Percentiles rank a stretch among this genome's conserved stretches.
Evolutionary conservation across 2,113 vertebrate species (phyloP).

Genomic region (Anthoscopus minutus): DNA sequence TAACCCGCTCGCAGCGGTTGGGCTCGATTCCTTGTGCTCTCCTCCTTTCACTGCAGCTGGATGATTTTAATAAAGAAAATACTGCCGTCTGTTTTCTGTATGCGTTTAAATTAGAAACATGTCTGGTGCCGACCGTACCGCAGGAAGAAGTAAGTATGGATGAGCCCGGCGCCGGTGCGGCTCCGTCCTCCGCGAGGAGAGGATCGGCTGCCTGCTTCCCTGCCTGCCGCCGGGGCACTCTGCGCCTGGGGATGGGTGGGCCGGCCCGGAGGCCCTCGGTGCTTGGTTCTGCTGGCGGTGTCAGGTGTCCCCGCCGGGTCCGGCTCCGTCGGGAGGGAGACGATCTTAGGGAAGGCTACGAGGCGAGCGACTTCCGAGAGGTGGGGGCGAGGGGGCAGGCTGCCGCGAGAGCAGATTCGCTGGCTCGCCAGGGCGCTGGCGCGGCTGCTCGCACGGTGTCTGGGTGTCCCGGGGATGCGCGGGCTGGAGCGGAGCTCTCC

Average conservation of each 20-base stretch:
- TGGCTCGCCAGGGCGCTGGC: background rate
- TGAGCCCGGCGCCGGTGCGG: background rate
- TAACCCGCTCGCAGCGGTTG: background rate
- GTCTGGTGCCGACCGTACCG: background rate
- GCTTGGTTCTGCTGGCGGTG: background rate
- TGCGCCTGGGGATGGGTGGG: background rate
- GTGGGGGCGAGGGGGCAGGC: background rate
- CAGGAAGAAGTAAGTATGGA: background rate
- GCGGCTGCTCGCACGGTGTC: background rate
- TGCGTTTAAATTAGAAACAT: conserved; percentile 33
- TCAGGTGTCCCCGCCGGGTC: background rate
- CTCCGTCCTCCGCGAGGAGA: background rate
- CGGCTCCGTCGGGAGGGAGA: background rate
- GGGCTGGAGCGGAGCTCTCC: background rate
- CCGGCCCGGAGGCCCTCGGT: background rate
- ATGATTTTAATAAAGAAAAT: conserved; percentile 30
- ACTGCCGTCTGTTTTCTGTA: background rate
- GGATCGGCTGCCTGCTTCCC: background rate
- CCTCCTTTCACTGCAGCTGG: background rate
- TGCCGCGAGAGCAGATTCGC: background rate
- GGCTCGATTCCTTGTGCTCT: background rate
- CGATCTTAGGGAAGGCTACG: background rate
- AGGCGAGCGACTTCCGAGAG: background rate
- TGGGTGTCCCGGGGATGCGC: background rate
- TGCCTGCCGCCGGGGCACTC: background rate